Evolutionary conservation across 2,888 invertebrate genomes (phyloP), one percentile per base, ranked within the genome.

Genomic region (Unio pictorum): DNA sequence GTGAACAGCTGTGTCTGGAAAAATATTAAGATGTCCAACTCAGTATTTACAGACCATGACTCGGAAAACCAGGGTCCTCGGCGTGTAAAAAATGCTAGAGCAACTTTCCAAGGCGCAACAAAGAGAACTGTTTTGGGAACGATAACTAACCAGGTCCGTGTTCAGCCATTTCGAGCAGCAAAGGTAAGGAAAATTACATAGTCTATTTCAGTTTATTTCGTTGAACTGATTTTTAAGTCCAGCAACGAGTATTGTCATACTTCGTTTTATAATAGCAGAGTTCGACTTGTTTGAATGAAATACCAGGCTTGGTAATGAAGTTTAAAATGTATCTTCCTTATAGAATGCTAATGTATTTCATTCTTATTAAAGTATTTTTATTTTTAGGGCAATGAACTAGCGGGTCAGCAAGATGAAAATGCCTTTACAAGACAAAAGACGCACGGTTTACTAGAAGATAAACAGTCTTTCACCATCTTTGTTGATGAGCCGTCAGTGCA

Each of bases 91-190:
- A 73, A 60, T 34, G 69, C 78, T n/a, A 72, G 74, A 69, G 75
- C 73, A 70, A 73, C 71, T 68, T 71, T 75, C 61, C 75, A 75
- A 57, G 69, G 71, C 63, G 75, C 67, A 64, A 79, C 76, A 34
- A 87, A 87, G 72, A 75, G 89, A 68, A 82, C 85, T 56, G 88
- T 84, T n/a, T 76, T 89, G 5, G 87, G 86, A 34, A 82, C 81
- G n/a, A 87, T 89, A 45, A 85, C 88, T 8, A 88, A 87, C 73
- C 85, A 86, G 69, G 72, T 83, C 20, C 74, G 88, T 60, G 80
- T 84, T 18, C 88, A 89, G 69, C 88, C 88, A 11, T 81, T 81
- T 30, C 74, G 88, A 71, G 85, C 85, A 55, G 88, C 85, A 45
- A 88, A 87, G 79, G 84, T 80, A 68, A 45, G 45, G 45, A 45